Conservation (phyloP, 2,113 vertebrate genomes). For the Leptobrachium leishanense region DNA sequence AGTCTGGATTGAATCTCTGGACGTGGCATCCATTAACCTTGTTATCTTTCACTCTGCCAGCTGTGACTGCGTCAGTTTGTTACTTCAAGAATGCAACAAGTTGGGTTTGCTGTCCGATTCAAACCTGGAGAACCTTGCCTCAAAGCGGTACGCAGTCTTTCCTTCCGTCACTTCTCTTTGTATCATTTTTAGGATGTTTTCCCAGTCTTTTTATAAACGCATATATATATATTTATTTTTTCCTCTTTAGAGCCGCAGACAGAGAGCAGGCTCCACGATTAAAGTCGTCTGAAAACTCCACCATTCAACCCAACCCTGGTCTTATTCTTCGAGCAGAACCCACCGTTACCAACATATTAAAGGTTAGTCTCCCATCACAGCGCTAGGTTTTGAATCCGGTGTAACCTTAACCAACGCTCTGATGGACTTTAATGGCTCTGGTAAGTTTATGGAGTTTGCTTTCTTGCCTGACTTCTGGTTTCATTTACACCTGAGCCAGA, state of each 20-base stretch:
- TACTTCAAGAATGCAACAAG: constrained; percentile 94
- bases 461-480: too few relatives aligned
- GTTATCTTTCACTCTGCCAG: constrained; percentile 61
- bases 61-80: constrained; percentile 87
- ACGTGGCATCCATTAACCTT: too few relatives aligned
- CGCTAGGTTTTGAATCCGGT: too few relatives aligned
- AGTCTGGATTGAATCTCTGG: too few relatives aligned
- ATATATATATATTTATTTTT: not conserved
- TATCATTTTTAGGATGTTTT: not conserved
- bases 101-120: constrained; percentile 87
- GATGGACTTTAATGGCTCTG: too few relatives aligned
- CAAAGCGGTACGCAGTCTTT: constrained; percentile 76
- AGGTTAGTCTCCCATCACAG: too few relatives aligned
- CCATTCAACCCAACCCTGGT: constrained; percentile 94
- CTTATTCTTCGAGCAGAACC: constrained; percentile 94
- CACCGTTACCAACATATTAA: constrained; percentile 96
- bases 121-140: constrained; percentile 76
- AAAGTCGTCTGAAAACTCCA: constrained; percentile 90
- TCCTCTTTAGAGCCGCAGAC: constrained; percentile 73
- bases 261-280: constrained; percentile 83
- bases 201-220: too few relatives aligned
- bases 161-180: not conserved
- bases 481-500: too few relatives aligned
- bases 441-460: too few relatives aligned
- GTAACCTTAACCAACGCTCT: too few relatives aligned